phyloP scores from a whole-genome alignment of 2,888 invertebrate species.

The Xanthia icteritia region DNA sequence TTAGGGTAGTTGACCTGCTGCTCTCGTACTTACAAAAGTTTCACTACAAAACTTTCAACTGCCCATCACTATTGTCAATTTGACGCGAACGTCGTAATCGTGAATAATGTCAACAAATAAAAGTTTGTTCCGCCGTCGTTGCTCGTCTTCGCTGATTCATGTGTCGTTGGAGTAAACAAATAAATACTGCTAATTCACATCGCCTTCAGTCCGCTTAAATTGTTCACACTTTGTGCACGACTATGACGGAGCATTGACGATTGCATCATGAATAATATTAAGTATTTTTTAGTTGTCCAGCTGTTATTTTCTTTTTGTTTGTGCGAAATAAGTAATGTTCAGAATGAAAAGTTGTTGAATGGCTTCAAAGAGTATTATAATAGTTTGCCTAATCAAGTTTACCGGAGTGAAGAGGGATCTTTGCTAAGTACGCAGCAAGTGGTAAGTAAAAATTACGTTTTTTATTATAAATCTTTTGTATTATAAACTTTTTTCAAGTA shows the following conservation, averaged over 20 bases:
- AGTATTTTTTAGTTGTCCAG: slow-evolving; percentile 69
- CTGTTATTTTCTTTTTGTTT: slow-evolving; percentile 72
- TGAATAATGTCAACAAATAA: slow-evolving; percentile 58
- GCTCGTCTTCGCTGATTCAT: slow-evolving; percentile 53
- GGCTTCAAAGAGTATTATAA: slow-evolving; percentile 87
- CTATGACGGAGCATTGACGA: slow-evolving; percentile 74
- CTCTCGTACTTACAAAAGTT: too few relatives aligned
- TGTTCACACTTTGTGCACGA: slow-evolving; percentile 60
- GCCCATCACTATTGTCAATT: slow-evolving; percentile 44
- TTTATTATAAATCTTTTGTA: neutral
- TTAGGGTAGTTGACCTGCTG: too few relatives aligned
- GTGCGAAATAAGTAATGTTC: slow-evolving; percentile 76
- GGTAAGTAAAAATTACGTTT: slow-evolving; percentile 77
- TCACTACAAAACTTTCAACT: neutral
- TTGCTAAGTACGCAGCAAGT: slow-evolving; percentile 84
- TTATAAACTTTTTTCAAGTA: neutral
- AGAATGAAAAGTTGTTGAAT: slow-evolving; percentile 77
- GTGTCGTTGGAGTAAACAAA: slow-evolving; percentile 63
- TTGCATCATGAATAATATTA: slow-evolving; percentile 75
- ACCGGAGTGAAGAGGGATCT: slow-evolving; percentile 85
- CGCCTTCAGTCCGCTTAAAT: slow-evolving; percentile 50
- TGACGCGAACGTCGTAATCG: slow-evolving; percentile 24
- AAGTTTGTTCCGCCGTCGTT: slow-evolving; percentile 15
- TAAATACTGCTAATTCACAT: slow-evolving; percentile 55
- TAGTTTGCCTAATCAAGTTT: slow-evolving; percentile 83